These are phyloP conservation scores for Pararge aegeria DNA, from an alignment of 1,140 invertebrate genomes.

Conservation along the genomic window DNA sequence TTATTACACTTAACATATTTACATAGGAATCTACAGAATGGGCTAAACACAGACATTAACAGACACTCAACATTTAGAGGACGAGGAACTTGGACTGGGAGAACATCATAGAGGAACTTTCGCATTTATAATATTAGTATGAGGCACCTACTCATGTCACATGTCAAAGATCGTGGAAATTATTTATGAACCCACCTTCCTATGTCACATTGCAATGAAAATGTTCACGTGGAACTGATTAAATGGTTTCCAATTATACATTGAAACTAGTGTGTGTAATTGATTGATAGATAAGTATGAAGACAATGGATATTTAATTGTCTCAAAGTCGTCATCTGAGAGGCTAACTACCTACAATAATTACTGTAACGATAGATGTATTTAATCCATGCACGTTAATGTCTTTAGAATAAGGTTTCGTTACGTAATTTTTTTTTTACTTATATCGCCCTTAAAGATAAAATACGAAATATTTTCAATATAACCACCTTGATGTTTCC, in stretches of 20 bases:
- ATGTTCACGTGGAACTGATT: constrained; percentile 32
- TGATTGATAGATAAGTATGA: constrained; percentile 8
- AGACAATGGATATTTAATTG: constrained; percentile 19
- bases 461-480: too few species aligned
- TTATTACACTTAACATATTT: too few species aligned
- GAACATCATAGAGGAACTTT: too few species aligned
- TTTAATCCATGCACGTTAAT: background rate
- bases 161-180: constrained; percentile 19
- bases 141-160: constrained; percentile 19
- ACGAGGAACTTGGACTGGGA: too few species aligned
- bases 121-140: too few species aligned
- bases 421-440: too few species aligned
- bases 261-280: constrained; percentile 6
- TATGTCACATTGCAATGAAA: constrained; percentile 16
- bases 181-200: too few species aligned
- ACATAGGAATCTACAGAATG: too few species aligned
- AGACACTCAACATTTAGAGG: too few species aligned
- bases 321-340: constrained; percentile 1
- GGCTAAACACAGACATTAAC: too few species aligned
- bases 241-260: background rate
- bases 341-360: background rate
- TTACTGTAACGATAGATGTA: background rate
- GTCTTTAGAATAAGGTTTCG: background rate
- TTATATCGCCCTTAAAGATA: too few species aligned
- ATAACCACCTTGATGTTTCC: too few species aligned